Evolutionary conservation across 1,140 invertebrate genomes (phyloP), one percentile per base, ranked within the genome.

Genomic region (Paralvinella palmiformis): DNA sequence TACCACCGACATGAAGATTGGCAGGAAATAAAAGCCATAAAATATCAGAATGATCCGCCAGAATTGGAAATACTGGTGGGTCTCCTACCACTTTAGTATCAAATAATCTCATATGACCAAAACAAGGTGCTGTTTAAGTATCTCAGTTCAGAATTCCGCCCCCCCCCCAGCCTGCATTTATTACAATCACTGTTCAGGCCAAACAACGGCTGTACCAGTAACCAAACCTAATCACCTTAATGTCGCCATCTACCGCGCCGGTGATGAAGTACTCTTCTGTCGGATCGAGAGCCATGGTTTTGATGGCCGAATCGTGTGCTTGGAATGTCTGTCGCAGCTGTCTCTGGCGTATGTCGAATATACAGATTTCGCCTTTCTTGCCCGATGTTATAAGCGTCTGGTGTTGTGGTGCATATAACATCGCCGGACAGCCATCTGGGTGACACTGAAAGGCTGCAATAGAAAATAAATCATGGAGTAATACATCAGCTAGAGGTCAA

Each of bases 171-270:
- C n/a, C n/a, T n/a, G n/a, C n/a, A n/a, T n/a, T n/a, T n/a, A n/a
- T n/a, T n/a, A n/a, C n/a, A n/a, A n/a, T n/a, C n/a, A n/a, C n/a
- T n/a, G n/a, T n/a, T n/a, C n/a, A n/a, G n/a, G n/a, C n/a, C n/a
- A n/a, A n/a, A n/a, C n/a, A n/a, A n/a, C n/a, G n/a, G n/a, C n/a
- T n/a, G n/a, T n/a, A n/a, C n/a, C n/a, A n/a, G n/a, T n/a, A n/a
- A n/a, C n/a, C n/a, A n/a, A n/a, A n/a, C n/a, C 1, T 29, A 63
- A 61, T 70, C 79, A 96, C 95, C 87, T 98, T 98, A 68, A 99
- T 96, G 82, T 98, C 94, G 27, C 96, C 96, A 81, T 99, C 96
- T n/a, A 93, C 91, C 41, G 95, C 92, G 36, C 96, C 96, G 60
- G 95, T 95, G 7, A 94, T 93, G 80, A 98, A 97, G 79, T 91